Base-by-base conservation (phyloP, 2,888 invertebrate species). In the Tanypteryx hageni region DNA sequence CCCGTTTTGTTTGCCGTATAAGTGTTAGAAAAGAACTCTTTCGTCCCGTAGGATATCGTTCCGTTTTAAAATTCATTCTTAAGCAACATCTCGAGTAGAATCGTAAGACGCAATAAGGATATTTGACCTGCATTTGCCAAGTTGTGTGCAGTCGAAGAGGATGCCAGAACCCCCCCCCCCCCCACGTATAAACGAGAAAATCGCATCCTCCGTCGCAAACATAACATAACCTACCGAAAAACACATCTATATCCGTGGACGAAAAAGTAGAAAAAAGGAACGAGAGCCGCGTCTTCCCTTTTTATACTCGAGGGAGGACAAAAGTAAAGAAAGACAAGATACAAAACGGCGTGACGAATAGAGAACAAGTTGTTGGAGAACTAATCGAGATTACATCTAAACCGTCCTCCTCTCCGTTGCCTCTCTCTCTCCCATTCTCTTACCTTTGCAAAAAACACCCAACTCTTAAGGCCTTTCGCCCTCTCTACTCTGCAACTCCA, bases 101-200 rank as follows among this genome's bases (percentile, higher is more conserved):
- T 76, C 76, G 27, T 11, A 22, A 68, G 68, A n/a, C 68, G 68
- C 68, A 68, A 22, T 76, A 76, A 76, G 76, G 76, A 76, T 76
- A 76, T 76, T 76, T 76, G 76, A 76, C 76, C 76, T 76, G 76
- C 76, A 76, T 76, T 76, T 76, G 76, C 76, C 76, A 76, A 76
- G 76, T n/a, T n/a, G 76, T 44, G 44, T 44, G 44, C 44, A 44
- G 76, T 76, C 27, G 68, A 68, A 68, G 68, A 8, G 22, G 76
- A 76, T 27, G 68, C 68, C 68, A 68, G 68, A 68, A 68, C 11
- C 27, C 11, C 16, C n/a, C 68, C n/a, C 68, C 22, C 27, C 9
- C 76, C 27, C 44, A 9, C 22, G 68, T 44, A 44, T 44, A 44
- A 44, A 44, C 44, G 44, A 44, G n/a, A 68, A 22, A 68, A n/a